Base-by-base conservation (phyloP, 2,113 vertebrate genomes). In the Rhipidura dahli region DNA sequence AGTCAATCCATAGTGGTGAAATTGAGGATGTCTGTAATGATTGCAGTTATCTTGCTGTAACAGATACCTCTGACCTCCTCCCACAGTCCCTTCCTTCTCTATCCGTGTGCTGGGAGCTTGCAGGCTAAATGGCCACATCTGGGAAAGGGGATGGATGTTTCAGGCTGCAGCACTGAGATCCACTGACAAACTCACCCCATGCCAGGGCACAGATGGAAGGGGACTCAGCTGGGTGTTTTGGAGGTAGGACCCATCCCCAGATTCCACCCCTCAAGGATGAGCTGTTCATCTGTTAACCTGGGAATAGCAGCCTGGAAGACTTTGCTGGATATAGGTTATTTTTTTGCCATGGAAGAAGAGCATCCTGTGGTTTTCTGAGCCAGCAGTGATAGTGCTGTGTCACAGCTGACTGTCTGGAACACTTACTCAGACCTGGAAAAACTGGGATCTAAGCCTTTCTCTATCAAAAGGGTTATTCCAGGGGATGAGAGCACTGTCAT, bases 401-500 rank as follows among this genome's bases (percentile, higher is more conserved):
- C 9, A 7, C 11, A 19, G 53, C 30, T 76, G 70, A 68, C 31
- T 5, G 6, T 19, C 28, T 7, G 3, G 59, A 70, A 11, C 1
- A 0, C 37, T 77, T 83, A 37, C 26, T 79, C 76, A 89, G 77
- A 75, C 50, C 33, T 81, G n/a, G 63, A 45, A 81, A 59, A 61
- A 66, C 18, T 13, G 40, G 42, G 7, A 57, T 69, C 20, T 51
- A 33, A 44, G 31, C 31, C n/a, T 89, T 94, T 91, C 76, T 87
- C 72, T 53, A 15, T 66, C 23, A 9, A 45, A 93, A 81, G 72
- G 64, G 64, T 87, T 86, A 53, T 94, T 96, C 40, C 54, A 73
- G 91, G 53, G 77, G 81, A 65, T 7, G 54, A 86, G 59, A 77
- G 40, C 31, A 40, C 23, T 65, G 71, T 83, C 54, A 30, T 63